These are phyloP conservation scores for Pelodiscus sinensis DNA, from an alignment of 2,113 vertebrate species.

Conservation along the genomic window DNA sequence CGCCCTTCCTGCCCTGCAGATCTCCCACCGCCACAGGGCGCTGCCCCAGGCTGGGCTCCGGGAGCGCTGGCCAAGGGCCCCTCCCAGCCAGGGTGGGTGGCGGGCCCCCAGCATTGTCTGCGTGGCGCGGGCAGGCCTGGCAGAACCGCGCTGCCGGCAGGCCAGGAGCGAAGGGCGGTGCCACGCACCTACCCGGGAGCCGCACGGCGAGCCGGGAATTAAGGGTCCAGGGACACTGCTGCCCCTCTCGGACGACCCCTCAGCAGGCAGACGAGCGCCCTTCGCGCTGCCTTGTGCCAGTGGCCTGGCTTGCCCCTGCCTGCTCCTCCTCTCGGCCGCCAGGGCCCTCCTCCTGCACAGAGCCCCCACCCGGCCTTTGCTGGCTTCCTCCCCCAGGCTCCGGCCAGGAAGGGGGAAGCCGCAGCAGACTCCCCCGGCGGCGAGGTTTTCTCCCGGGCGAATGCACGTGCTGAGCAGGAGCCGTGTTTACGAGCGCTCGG, in stretches of 20 bases:
- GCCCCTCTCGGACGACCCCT: not conserved
- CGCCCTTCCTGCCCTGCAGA: too few species aligned
- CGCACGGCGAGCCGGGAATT: not conserved
- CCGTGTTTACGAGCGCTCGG: not conserved
- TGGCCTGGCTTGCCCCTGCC: too few species aligned
- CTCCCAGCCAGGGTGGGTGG: too few species aligned
- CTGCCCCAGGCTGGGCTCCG: not conserved
- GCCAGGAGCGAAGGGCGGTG: not conserved
- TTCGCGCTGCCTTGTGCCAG: not conserved
- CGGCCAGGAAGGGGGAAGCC: rapidly evolving
- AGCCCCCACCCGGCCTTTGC: too few species aligned
- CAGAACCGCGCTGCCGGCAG: too few species aligned
- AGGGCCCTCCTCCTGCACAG: too few species aligned
- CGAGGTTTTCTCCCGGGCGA: not conserved
- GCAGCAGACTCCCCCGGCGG: rapidly evolving
- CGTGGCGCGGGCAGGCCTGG: too few species aligned
- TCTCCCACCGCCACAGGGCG: not conserved
- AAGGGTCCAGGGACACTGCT: too few species aligned
- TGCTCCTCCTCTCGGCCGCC: not conserved
- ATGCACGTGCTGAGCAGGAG: not conserved
- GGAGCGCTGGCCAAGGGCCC: too few species aligned
- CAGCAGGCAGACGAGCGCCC: too few species aligned
- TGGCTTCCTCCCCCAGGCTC: not conserved
- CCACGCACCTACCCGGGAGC: not conserved
- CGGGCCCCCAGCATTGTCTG: too few species aligned